phyloP scores from a whole-genome alignment of 2,888 invertebrate species.

The Rhagium mordax region DNA sequence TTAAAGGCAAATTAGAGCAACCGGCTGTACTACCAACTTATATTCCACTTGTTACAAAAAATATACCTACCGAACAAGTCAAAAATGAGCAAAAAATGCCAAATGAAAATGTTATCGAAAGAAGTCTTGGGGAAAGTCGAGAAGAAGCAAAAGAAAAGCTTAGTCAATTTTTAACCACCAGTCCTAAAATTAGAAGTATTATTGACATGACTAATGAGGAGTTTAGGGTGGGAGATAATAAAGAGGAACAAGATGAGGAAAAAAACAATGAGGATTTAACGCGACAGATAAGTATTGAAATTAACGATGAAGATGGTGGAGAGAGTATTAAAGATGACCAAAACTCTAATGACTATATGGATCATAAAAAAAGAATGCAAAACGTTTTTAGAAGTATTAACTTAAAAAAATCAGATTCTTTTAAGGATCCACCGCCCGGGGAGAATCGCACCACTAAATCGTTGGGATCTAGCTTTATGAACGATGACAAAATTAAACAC shows the following conservation, averaged over 20 bases:
- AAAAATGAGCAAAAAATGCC: conserved; percentile 17
- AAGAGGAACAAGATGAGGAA: background rate
- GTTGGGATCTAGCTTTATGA: conserved; percentile 42
- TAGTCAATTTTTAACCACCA: conserved; percentile 25
- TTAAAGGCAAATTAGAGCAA: conserved; percentile 52
- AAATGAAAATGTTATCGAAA: conserved; percentile 54
- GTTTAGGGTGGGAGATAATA: too few relatives aligned
- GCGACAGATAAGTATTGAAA: background rate
- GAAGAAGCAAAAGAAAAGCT: conserved; percentile 49
- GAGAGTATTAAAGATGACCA: background rate
- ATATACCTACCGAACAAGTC: background rate
- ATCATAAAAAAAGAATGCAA: conserved; percentile 55
- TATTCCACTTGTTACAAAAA: conserved; percentile 28
- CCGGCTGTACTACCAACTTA: conserved; percentile 35
- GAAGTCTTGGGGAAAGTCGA: conserved; percentile 43
- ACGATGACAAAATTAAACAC: conserved; percentile 51
- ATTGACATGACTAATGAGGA: background rate
- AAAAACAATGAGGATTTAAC: background rate
- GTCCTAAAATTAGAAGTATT: background rate
- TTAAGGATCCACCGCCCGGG: conserved; percentile 22
- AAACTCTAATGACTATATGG: conserved; percentile 29
- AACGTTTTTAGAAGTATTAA: conserved; percentile 59
- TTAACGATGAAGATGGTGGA: conserved; percentile 19
- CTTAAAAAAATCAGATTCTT: conserved; percentile 52
- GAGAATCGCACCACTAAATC: conserved; percentile 43